phyloP scores from a whole-genome alignment of 2,888 invertebrate species.

The Microctonus hyperodae region DNA sequence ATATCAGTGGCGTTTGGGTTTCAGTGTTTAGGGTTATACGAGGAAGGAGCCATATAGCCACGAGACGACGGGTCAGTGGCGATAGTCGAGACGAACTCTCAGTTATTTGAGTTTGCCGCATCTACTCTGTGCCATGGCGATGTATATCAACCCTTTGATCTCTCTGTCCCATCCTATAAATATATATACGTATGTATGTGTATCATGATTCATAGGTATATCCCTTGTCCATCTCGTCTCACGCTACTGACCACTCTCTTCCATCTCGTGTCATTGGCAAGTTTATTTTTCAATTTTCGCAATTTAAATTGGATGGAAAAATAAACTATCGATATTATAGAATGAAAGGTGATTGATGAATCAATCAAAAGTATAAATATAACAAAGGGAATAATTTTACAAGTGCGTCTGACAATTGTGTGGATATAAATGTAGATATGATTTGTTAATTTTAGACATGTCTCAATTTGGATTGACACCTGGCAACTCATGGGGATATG shows the following conservation, averaged over 20 bases:
- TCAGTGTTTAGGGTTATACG: constrained; percentile 55
- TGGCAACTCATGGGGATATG: constrained; percentile 89
- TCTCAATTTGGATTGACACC: constrained; percentile 85
- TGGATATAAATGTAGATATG: constrained; percentile 24
- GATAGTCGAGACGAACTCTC: constrained; percentile 55
- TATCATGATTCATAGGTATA: no score
- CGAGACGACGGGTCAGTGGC: constrained; percentile 49
- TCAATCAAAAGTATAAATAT: background rate
- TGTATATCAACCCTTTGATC: constrained; percentile 62
- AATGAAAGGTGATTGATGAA: background rate
- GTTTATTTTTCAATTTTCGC: background rate
- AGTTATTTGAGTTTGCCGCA: constrained; percentile 62
- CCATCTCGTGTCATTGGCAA: background rate
- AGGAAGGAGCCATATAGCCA: constrained; percentile 34
- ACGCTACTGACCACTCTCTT: constrained; percentile 46
- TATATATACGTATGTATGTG: no score
- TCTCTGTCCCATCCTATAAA: constrained; percentile 44
- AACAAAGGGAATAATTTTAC: background rate
- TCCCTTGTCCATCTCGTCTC: constrained; percentile 16
- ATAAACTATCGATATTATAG: background rate
- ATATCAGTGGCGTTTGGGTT: constrained; percentile 33
- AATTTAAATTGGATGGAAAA: background rate
- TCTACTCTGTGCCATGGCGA: constrained; percentile 45
- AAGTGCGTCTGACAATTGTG: background rate
- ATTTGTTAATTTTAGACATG: constrained; percentile 70